phyloP scores from a whole-genome alignment of 2,888 invertebrate genomes.

The Platerodrilus igneus region DNA sequence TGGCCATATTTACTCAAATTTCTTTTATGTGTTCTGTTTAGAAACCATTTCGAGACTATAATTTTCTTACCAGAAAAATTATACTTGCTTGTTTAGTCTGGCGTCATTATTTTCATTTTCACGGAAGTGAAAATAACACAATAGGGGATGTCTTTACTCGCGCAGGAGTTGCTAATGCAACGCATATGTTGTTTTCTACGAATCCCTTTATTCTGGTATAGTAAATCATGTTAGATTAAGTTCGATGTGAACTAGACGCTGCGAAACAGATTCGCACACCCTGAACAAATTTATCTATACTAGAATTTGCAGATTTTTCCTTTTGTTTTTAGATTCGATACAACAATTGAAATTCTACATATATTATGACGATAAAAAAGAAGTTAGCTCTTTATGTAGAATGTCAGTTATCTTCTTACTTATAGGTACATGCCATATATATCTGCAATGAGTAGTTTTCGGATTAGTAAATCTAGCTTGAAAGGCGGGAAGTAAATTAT shows the following conservation, averaged over 20 bases:
- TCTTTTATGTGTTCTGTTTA: conserved; percentile 11
- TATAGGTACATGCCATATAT: too few relatives aligned
- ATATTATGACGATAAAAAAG: not conserved
- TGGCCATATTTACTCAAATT: conserved; percentile 16
- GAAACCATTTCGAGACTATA: conserved; percentile 10
- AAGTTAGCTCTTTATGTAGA: not conserved
- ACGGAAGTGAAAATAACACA: conserved; percentile 9
- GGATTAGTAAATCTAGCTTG: conserved; percentile 9
- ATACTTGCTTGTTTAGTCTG: conserved; percentile 12
- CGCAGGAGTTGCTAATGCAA: conserved; percentile 38
- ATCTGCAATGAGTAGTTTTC: conserved; percentile 2
- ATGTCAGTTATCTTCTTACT: conserved; percentile 1
- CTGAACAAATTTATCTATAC: conserved; percentile 21
- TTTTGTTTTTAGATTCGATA: conserved; percentile 6
- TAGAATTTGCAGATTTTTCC: conserved; percentile 14
- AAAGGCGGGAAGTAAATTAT: conserved; percentile 10
- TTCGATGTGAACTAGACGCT: conserved; percentile 31
- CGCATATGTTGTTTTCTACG: conserved; percentile 47
- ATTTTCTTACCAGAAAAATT: conserved; percentile 16
- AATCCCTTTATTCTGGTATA: conserved; percentile 44
- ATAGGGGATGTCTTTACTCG: conserved; percentile 18
- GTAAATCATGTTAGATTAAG: conserved; percentile 42
- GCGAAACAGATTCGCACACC: conserved; percentile 19
- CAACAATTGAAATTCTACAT: not conserved
- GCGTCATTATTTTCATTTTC: conserved; percentile 8